Evolutionary conservation across 2,797 vertebrate species (phyloP).

Genomic region (Hipposideros larvatus): DNA sequence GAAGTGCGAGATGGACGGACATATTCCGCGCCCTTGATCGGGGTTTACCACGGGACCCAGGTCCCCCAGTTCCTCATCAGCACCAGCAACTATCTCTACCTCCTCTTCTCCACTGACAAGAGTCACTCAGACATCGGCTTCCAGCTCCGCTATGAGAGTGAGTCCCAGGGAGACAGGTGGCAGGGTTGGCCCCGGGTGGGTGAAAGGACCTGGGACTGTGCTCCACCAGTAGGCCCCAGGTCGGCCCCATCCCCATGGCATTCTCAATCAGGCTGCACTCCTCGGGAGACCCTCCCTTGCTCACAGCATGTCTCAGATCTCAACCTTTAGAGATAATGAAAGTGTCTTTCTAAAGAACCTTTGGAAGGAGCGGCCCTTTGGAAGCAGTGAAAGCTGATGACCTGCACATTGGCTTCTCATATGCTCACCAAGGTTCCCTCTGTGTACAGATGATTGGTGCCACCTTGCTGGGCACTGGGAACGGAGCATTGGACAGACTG

Average conservation of each 20-base stretch:
- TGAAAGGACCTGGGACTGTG: neutral
- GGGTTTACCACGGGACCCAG: conserved; percentile 98
- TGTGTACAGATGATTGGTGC: neutral
- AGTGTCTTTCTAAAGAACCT: neutral
- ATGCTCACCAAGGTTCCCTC: neutral
- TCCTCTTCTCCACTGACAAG: conserved; percentile 98
- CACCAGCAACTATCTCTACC: conserved; percentile 97
- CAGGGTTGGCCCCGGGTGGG: neutral
- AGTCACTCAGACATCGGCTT: conserved; percentile 99
- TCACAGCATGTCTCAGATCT: neutral
- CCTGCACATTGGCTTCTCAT: rapidly evolving
- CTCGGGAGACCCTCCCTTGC: neutral
- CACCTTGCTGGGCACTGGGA: rapidly evolving
- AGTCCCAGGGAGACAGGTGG: conserved; percentile 79
- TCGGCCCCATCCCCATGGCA: rapidly evolving
- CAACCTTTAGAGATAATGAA: neutral
- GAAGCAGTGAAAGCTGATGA: neutral
- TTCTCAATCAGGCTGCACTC: neutral
- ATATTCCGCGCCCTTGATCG: conserved; percentile 96
- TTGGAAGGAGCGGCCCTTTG: neutral
- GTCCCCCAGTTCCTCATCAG: conserved; percentile 99
- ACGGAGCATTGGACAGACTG: neutral
- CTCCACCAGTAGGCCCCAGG: rapidly evolving
- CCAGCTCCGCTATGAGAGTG: conserved; percentile 99
- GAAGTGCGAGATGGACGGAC: conserved; percentile 97